Conservation (phyloP, 2,113 vertebrate species). For the Chaetops frenatus region DNA sequence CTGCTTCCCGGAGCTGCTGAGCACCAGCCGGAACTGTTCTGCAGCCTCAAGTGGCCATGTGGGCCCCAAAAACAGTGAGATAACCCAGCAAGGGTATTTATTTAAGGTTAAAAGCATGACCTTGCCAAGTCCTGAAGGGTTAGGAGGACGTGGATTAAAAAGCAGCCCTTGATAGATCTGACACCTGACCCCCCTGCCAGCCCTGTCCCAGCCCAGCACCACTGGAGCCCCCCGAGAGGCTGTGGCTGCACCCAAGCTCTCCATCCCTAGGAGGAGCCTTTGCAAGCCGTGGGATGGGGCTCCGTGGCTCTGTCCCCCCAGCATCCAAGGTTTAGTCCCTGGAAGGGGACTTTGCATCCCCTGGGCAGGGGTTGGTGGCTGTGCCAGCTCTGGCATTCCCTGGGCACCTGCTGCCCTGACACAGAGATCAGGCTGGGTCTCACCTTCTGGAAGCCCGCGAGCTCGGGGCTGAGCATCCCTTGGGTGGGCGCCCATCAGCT, state of each 20-base stretch:
- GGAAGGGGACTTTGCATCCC: background rate
- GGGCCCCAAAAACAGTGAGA: background rate
- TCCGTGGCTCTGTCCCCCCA: background rate
- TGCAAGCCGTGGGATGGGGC: background rate
- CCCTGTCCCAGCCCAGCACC: background rate
- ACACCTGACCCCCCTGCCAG: accelerated
- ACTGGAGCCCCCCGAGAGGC: background rate
- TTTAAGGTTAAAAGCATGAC: background rate
- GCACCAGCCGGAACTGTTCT: accelerated
- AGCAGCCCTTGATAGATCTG: accelerated
- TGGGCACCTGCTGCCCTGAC: background rate
- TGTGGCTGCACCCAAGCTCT: background rate
- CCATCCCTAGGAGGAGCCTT: background rate
- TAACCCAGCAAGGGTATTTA: background rate
- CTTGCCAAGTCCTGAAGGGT: accelerated
- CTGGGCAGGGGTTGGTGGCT: accelerated
- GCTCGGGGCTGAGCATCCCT: too few species aligned
- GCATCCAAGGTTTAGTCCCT: background rate
- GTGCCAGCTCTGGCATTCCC: background rate
- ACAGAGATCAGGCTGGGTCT: background rate
- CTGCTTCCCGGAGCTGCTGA: background rate
- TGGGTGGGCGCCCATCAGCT: background rate
- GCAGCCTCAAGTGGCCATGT: accelerated
- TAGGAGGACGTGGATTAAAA: background rate
- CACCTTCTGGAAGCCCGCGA: background rate